Evolutionary conservation across 2,797 vertebrate genomes (phyloP).

Genomic region (Arnoldichthys spilopterus): DNA sequence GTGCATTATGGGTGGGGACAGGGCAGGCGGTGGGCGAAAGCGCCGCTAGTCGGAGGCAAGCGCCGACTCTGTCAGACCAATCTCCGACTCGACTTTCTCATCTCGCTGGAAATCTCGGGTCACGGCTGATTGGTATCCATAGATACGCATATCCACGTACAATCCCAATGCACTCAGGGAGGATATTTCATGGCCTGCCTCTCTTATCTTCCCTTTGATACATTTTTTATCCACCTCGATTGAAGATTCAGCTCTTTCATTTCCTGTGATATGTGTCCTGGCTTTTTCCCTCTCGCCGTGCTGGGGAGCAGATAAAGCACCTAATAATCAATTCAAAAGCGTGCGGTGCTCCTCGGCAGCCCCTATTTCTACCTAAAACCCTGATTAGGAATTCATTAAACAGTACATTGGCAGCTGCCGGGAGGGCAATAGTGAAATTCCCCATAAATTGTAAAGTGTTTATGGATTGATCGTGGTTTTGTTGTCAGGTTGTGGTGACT

Average conservation of each 20-base stretch:
- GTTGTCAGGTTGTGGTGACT: constrained; percentile 17
- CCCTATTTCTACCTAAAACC: constrained; percentile 56
- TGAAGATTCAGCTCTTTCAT: constrained; percentile 67
- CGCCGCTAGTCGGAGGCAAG: constrained; percentile 41
- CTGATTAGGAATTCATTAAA: constrained; percentile 63
- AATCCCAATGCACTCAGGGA: constrained; percentile 62
- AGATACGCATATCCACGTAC: constrained; percentile 65
- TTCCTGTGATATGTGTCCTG: constrained; percentile 64
- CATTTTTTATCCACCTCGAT: constrained; percentile 66
- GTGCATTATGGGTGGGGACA: constrained; percentile 65
- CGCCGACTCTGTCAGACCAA: constrained; percentile 45
- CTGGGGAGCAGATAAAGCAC: constrained; percentile 57
- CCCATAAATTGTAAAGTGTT: constrained; percentile 53
- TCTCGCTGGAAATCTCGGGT: constrained; percentile 59
- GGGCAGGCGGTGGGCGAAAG: constrained; percentile 10
- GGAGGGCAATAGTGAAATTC: constrained; percentile 35
- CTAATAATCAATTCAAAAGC: constrained; percentile 64
- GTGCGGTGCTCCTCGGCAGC: constrained; percentile 44
- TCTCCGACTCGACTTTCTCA: constrained; percentile 58
- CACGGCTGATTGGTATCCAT: constrained; percentile 63
- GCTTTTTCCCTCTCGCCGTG: constrained; percentile 55
- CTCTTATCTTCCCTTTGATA: constrained; percentile 66
- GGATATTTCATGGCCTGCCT: constrained; percentile 66
- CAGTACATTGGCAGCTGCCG: constrained; percentile 47
- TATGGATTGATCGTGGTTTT: constrained; percentile 49